Conservation (phyloP, 2,888 invertebrate species). For the Poecilobothrus nobilitatus region DNA sequence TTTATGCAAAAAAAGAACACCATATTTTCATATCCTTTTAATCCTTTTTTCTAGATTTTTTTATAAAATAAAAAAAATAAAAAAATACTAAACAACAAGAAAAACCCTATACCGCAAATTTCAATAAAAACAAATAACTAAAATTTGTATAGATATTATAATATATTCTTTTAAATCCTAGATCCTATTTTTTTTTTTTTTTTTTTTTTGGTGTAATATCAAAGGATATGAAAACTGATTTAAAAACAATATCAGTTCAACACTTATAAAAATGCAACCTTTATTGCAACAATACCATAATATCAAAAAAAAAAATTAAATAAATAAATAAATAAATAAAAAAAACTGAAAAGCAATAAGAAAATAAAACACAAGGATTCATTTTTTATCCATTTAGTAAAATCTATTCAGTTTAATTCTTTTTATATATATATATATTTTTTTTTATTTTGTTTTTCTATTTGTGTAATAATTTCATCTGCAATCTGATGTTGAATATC, state of each 20-base stretch:
- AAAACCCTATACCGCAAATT: not conserved
- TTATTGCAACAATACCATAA: not conserved
- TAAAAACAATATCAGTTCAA: not conserved
- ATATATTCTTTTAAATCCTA: not conserved
- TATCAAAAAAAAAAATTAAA: too few relatives aligned
- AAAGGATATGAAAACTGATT: not conserved
- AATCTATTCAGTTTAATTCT: too few relatives aligned
- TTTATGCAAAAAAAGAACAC: too few relatives aligned
- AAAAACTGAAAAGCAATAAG: too few relatives aligned
- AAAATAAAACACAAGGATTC: not conserved
- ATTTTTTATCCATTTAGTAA: not conserved
- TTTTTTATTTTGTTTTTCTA: not conserved
- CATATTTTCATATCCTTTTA: too few relatives aligned
- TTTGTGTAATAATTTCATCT: not conserved
- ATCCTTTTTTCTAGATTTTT: too few relatives aligned
- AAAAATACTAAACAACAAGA: not conserved
- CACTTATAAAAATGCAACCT: not conserved
- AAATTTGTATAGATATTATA: too few relatives aligned
- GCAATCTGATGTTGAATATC: conserved; percentile 1
- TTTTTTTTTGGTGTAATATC: too few relatives aligned
- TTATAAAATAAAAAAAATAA: too few relatives aligned
- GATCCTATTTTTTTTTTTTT: too few relatives aligned
- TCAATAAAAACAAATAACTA: not conserved
- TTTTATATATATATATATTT: too few relatives aligned
- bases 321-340: too few relatives aligned